Conservation (phyloP, 2,113 vertebrate genomes). For the Dasyprocta punctata region DNA sequence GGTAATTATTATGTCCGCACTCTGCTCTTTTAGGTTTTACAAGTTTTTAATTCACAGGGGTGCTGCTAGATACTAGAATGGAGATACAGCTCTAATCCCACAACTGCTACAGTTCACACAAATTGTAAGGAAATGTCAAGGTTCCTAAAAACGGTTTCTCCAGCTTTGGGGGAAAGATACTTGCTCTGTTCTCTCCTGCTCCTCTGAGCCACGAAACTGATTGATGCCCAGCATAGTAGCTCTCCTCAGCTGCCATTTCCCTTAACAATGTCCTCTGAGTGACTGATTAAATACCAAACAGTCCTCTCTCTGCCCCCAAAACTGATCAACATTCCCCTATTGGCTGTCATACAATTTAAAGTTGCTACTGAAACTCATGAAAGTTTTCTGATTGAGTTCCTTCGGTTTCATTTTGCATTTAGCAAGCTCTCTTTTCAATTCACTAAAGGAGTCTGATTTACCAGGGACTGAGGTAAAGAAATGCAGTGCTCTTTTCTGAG, state of each 20-base stretch:
- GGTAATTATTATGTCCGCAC: background rate
- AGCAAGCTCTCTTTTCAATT: background rate
- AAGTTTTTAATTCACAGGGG: slow-evolving; percentile 55
- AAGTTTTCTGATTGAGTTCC: background rate
- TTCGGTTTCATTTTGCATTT: background rate
- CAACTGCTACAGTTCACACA: background rate
- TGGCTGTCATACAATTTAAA: background rate
- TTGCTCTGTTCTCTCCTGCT: background rate
- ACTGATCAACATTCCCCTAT: background rate
- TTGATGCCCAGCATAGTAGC: background rate
- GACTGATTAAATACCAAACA: background rate
- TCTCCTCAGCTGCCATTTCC: background rate
- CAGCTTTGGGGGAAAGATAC: background rate
- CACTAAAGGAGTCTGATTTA: background rate
- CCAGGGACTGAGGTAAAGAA: background rate
- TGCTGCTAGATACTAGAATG: background rate
- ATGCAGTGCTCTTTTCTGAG: background rate
- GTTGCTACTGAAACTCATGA: rapidly evolving
- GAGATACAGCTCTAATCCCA: slow-evolving; percentile 27
- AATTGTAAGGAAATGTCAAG: slow-evolving; percentile 9
- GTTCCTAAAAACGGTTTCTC: slow-evolving; percentile 21
- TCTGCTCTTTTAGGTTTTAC: slow-evolving; percentile 37
- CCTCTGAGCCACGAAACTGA: background rate
- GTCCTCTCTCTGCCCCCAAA: background rate
- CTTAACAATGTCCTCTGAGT: background rate